Evolutionary conservation across 2,888 invertebrate species (phyloP).

Genomic region (Thelaira solivaga): DNA sequence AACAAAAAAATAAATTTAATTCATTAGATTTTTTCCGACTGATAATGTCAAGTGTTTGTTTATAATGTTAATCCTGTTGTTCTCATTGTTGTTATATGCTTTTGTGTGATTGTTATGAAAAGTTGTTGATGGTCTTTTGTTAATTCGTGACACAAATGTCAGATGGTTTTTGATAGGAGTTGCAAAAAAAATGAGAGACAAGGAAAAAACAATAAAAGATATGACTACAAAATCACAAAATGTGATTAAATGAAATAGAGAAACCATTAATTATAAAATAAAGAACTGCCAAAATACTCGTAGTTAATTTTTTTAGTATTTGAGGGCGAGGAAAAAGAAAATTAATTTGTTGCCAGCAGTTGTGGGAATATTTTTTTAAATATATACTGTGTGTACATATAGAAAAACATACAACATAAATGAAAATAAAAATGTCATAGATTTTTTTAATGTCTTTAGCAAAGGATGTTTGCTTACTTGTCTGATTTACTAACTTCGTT

Average conservation of each 20-base stretch:
- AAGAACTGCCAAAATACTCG: slow-evolving; percentile 56
- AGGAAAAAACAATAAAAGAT: background rate
- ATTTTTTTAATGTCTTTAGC: no score
- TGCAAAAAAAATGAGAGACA: no score
- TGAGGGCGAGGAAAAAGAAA: background rate
- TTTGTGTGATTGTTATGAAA: slow-evolving; percentile 42
- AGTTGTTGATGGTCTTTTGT: slow-evolving; percentile 61
- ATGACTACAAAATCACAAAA: slow-evolving; percentile 24
- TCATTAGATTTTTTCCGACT: slow-evolving; percentile 51
- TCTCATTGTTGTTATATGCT: background rate
- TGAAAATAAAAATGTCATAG: background rate
- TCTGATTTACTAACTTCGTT: no score
- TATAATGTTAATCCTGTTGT: background rate
- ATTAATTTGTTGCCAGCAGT: slow-evolving; percentile 5
- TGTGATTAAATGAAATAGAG: slow-evolving; percentile 21
- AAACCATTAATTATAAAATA: slow-evolving; percentile 46
- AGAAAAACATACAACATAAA: background rate
- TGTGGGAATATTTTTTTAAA: slow-evolving; percentile 6
- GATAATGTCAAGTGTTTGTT: slow-evolving; percentile 60
- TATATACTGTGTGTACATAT: background rate
- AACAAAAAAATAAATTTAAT: slow-evolving; percentile 24
- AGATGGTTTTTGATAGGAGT: slow-evolving; percentile 59
- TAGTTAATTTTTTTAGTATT: slow-evolving; percentile 2
- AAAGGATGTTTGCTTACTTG: no score
- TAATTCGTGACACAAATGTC: slow-evolving; percentile 63